Conservation (phyloP, 2,797 vertebrate species). For the Rhinophrynus dorsalis region DNA sequence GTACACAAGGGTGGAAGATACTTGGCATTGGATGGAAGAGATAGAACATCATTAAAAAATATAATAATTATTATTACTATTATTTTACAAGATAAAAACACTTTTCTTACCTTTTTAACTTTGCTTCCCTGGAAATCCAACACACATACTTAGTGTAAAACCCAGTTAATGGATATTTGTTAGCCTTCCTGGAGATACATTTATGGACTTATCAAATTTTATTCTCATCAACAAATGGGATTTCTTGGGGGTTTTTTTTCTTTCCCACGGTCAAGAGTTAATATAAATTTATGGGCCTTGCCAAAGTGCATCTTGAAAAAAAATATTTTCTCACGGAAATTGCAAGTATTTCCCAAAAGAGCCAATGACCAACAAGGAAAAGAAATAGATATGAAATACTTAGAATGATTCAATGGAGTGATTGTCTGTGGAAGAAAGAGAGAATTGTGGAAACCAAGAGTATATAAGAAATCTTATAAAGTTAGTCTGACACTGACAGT, state of each 20-base stretch:
- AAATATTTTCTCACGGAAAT: conserved; percentile 46
- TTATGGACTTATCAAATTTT: no score
- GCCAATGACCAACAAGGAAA: conserved; percentile 8
- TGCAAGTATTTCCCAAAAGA: conserved; percentile 21
- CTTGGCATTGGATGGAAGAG: no score
- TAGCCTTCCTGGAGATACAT: no score
- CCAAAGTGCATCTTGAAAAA: conserved; percentile 35
- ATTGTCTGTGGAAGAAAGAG: background rate
- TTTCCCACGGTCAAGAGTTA: conserved; percentile 31
- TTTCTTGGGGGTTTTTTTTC: background rate
- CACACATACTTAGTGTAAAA: no score
- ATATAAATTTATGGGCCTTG: conserved; percentile 25
- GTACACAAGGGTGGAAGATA: no score
- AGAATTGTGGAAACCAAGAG: background rate
- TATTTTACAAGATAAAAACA: no score
- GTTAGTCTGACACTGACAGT: background rate
- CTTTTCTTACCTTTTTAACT: no score
- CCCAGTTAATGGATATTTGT: no score
- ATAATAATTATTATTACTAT: no score
- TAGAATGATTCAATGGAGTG: background rate
- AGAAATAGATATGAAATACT: background rate
- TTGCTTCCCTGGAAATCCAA: no score
- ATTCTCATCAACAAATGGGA: conserved; percentile 28
- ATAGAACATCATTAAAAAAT: no score
- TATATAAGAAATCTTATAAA: background rate